Conservation (phyloP, 2,113 vertebrate species). For the Alectura lathami region DNA sequence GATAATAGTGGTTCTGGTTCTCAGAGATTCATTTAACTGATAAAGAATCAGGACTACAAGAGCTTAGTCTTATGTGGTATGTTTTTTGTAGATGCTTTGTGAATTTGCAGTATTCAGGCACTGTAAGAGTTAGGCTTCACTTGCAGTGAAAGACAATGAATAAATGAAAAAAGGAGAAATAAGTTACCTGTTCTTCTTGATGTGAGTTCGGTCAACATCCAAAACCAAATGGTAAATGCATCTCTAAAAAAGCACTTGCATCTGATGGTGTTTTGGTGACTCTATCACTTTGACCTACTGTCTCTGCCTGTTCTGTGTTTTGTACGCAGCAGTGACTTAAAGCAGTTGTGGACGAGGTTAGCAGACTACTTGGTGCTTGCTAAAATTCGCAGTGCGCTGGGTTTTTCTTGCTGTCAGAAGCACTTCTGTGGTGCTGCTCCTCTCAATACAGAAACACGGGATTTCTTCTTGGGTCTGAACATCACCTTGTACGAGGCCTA, state of each 20-base stretch:
- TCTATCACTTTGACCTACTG: neutral
- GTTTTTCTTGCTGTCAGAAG: slow-evolving; percentile 84
- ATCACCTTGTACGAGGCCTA: slow-evolving; percentile 86
- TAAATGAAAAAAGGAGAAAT: neutral
- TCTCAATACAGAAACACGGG: slow-evolving; percentile 79
- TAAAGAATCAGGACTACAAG: neutral
- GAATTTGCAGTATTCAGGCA: neutral
- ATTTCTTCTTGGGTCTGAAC: slow-evolving; percentile 87
- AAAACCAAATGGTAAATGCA: neutral
- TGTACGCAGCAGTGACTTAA: slow-evolving; percentile 73
- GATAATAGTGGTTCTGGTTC: neutral
- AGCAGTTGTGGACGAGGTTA: slow-evolving; percentile 78
- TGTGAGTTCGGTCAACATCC: neutral
- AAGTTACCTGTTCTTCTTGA: neutral
- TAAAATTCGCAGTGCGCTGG: slow-evolving; percentile 81
- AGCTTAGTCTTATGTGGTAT: neutral
- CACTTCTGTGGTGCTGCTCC: slow-evolving; percentile 87
- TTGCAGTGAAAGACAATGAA: neutral
- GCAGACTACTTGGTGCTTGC: slow-evolving; percentile 84
- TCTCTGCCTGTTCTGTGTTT: neutral
- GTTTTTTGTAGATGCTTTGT: neutral
- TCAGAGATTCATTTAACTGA: neutral
- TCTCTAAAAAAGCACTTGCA: neutral
- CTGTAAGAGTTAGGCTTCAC: neutral
- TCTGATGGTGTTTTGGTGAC: neutral